phyloP scores from a whole-genome alignment of 2,797 vertebrate genomes.

The Xyrichtys novacula region DNA sequence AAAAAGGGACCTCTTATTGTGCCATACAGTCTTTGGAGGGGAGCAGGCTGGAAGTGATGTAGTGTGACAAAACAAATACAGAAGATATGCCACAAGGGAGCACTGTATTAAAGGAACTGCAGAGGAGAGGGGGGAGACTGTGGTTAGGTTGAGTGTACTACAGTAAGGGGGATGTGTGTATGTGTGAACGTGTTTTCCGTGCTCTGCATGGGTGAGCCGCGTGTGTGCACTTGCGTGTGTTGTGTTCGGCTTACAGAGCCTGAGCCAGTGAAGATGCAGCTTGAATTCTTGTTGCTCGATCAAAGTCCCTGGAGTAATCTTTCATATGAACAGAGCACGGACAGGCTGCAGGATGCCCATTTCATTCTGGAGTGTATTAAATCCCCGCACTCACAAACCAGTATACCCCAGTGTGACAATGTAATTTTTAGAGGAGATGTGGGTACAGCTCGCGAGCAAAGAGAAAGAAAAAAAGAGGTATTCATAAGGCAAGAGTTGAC shows the following conservation, averaged over 20 bases:
- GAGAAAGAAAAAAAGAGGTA: conserved; percentile 39
- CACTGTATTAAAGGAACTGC: conserved; percentile 68
- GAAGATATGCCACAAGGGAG: conserved; percentile 73
- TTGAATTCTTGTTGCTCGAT: conserved; percentile 61
- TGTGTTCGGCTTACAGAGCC: conserved; percentile 41
- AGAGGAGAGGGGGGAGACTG: conserved; percentile 36
- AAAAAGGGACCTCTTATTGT: conserved; percentile 22
- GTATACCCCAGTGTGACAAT: conserved; percentile 45
- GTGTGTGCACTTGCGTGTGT: conserved; percentile 31
- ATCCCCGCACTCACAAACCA: conserved; percentile 63
- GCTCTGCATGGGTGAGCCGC: conserved; percentile 21
- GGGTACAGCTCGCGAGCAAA: conserved; percentile 41
- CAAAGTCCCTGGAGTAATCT: conserved; percentile 75
- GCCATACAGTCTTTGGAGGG: conserved; percentile 26
- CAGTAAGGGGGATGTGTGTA: conserved; percentile 19
- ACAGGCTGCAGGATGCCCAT: conserved; percentile 60
- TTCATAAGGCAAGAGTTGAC: conserved; percentile 67
- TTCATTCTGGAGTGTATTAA: conserved; percentile 77
- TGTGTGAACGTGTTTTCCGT: conserved; percentile 9
- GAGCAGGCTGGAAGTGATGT: conserved; percentile 54
- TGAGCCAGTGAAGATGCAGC: conserved; percentile 52
- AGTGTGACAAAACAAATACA: conserved; percentile 72
- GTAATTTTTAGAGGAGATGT: conserved; percentile 51
- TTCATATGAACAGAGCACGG: conserved; percentile 64
- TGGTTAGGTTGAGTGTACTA: conserved; percentile 34